Evolutionary conservation across 2,797 vertebrate genomes (phyloP), one percentile per base, ranked within the genome.

Genomic region (Ciconia nigra): DNA sequence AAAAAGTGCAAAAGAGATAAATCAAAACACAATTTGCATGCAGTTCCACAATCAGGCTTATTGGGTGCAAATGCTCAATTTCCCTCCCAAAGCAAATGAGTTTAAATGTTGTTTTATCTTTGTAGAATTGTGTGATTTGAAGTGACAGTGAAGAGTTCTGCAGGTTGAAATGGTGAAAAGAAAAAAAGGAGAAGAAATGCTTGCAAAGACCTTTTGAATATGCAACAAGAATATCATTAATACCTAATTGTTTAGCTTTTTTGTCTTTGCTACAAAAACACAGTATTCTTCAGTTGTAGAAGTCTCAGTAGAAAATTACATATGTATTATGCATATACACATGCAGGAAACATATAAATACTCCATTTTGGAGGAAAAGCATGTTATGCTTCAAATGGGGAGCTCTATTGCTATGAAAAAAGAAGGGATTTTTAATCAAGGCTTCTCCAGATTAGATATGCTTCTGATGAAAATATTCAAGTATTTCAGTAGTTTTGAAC

Each of bases 21-120:
- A 99, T 98, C 98, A 98, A 98, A 98, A 98, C 97, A 98, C 97
- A 97, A 98, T 98, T 98, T 98, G 98, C 98, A 98, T 98, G 98
- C 98, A 97, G 97, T 98, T 97, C 96, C 98, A 98, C 98, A 98
- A 98, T 98, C 98, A 98, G 97, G 98, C 98, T 98, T 98, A 98
- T 98, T 98, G 98, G 98, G 98, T 97, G 95, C 98, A 98, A 98
- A 98, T 97, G 98, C 97, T 98, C 97, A 97, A 98, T 98, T 98
- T 98, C 97, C 98, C 96, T 98, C 98, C 97, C 96, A 97, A 97
- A 97, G 97, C 94, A 98, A 98, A 98, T 98, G 98, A 98, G 97
- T 97, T 98, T 98, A 98, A 98, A 98, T 97, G 97, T 98, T 98
- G 97, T 97, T 98, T 98, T 97, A 97, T 98, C 97, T 98, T 97